Conservation (phyloP, 2,113 vertebrate genomes). For the Neolamprologus hecqui region DNA sequence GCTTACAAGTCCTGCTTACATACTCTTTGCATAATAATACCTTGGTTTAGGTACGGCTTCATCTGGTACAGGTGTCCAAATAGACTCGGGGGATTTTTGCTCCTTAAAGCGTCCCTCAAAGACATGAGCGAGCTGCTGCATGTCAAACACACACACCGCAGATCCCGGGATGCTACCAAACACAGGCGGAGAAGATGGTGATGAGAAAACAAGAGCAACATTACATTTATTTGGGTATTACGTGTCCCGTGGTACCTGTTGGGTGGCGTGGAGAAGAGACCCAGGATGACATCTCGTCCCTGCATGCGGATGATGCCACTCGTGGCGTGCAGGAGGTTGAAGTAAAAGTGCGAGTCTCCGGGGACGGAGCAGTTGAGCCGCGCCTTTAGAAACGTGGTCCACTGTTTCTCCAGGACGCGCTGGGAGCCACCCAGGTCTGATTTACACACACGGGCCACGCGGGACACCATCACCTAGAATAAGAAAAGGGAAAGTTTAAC, state of each 20-base stretch:
- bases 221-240: background rate
- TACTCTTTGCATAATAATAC: conserved; percentile 62
- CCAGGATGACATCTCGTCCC: conserved; percentile 85
- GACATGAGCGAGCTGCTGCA: conserved; percentile 84
- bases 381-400: conserved; percentile 95
- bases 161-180: conserved; percentile 86
- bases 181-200: background rate
- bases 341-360: conserved; percentile 95
- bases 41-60: conserved; percentile 88
- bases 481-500: background rate
- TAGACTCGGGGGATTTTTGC: conserved; percentile 92
- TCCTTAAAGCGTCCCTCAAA: conserved; percentile 94
- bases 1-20: background rate
- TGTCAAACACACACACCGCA: conserved; percentile 93
- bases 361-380: conserved; percentile 96
- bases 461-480: conserved; percentile 86
- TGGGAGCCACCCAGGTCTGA: conserved; percentile 92
- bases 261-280: conserved; percentile 87
- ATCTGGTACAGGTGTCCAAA: conserved; percentile 92
- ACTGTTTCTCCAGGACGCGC: conserved; percentile 93
- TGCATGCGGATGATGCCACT: conserved; percentile 84
- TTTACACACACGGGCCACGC: conserved; percentile 93
- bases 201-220: background rate
- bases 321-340: conserved; percentile 91
- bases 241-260: conserved; percentile 78